Evolutionary conservation across 2,113 vertebrate species (phyloP), one percentile per base, ranked within the genome.

Genomic region (rat (Rattus norvegicus)): DNA sequence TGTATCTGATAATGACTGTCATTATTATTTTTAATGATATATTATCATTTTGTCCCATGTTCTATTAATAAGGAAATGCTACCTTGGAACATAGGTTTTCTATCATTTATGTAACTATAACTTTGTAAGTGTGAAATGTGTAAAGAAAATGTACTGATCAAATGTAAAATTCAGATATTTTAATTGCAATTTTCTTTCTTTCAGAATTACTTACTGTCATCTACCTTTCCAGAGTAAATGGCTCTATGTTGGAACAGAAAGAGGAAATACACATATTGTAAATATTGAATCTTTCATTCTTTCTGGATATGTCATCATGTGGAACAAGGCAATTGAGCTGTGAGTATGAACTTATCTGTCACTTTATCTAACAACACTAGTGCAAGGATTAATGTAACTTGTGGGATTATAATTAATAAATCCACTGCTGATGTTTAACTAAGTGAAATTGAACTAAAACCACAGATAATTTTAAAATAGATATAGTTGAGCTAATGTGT

Each of bases 251-350:
- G 99, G 99, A 95, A 99, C 99, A 63, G 99, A 99, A 98, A 99
- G 99, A 19, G 99, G 99, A 96, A 99, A 99, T 98, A 99, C 99
- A 90, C 99, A 99, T 98, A 99, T 99, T 97, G 99, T 99, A 99
- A 99, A 99, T 98, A 99, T 99, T 24, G 99, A 99, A 97, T 99
- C 99, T 98, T 99, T 99, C 97, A 97, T 99, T 98, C 99, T 99
- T 98, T 99, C 99, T 69, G 99, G 99, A 99, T 99, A 99, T 69
- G 99, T 99, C 98, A 99, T 99, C 97, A 99, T 99, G 99, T 99
- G 99, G 99, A 99, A 99, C 99, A 99, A 99, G 98, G 99, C 99
- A 98, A 99, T 99, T 98, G 99, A 99, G 98, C 98, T 99, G 99
- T 99, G 98, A 99, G 99, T 99, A 89, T 96, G 67, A 70, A 81